These are phyloP conservation scores for Lepus timidus DNA, from an alignment of 2,113 vertebrate species.

Conservation along the genomic window DNA sequence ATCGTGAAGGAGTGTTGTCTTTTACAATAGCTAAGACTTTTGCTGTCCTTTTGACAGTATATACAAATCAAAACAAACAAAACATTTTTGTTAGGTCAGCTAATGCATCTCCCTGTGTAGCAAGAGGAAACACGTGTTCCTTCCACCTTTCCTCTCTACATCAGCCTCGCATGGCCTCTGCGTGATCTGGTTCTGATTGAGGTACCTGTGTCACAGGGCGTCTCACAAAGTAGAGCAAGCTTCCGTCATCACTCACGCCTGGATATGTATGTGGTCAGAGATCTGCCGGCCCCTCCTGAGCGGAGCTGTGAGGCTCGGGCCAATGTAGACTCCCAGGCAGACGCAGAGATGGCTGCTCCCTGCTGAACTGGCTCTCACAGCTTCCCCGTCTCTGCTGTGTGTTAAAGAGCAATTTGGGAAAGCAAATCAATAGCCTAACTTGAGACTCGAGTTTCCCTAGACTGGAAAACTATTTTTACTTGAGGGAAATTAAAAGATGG, in stretches of 20 bases:
- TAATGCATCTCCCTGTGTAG: background rate
- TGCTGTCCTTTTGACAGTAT: conserved; percentile 17
- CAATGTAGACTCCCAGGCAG: rapidly evolving
- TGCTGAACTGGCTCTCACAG: no score
- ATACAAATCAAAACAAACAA: background rate
- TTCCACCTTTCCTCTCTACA: background rate
- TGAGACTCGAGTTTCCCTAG: conserved; percentile 8
- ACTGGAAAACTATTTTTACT: background rate
- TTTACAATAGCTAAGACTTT: background rate
- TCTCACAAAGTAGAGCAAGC: background rate
- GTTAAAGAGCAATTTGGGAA: background rate
- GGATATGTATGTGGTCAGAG: background rate
- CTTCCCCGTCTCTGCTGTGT: background rate
- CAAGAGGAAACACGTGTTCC: background rate
- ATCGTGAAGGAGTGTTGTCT: background rate
- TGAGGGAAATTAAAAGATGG: conserved; percentile 8
- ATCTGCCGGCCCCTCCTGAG: background rate
- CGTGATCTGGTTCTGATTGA: background rate
- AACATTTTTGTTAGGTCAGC: background rate
- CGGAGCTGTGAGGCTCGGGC: background rate
- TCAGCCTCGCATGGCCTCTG: background rate
- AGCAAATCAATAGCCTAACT: background rate
- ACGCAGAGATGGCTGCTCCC: background rate
- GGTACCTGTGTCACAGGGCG: background rate
- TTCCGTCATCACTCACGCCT: background rate